phyloP scores from a whole-genome alignment of 92 coral and sea anemone genomes.

The Porites cylindrica region DNA sequence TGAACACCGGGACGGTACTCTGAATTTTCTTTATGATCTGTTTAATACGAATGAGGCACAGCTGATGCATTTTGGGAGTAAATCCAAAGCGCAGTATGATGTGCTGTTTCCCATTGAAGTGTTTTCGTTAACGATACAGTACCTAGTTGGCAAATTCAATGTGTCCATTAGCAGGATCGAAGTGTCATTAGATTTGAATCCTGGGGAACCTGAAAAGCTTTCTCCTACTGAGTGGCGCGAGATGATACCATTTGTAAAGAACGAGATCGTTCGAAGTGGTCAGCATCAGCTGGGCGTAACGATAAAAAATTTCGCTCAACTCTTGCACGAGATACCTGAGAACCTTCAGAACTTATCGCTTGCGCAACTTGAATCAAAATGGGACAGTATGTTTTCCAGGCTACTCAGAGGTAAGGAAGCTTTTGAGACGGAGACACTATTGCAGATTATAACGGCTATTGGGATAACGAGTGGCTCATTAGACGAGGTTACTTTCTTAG shows the following conservation, averaged over 20 bases:
- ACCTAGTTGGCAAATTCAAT: constrained; percentile 25
- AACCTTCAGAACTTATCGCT: constrained; percentile 44
- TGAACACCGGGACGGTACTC: constrained; percentile 13
- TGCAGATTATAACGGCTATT: constrained; percentile 12
- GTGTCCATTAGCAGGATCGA: constrained; percentile 27
- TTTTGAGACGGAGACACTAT: constrained; percentile 46
- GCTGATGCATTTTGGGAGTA: constrained; percentile 29
- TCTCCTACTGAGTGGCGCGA: constrained; percentile 85
- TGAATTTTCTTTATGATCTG: constrained; percentile 30
- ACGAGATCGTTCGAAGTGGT: constrained; percentile 66
- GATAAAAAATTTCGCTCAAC: constrained; percentile 30
- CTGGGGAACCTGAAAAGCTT: constrained; percentile 31
- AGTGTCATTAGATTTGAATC: neutral
- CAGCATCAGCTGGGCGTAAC: constrained; percentile 56
- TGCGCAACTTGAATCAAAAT: constrained; percentile 55
- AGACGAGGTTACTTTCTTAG: constrained; percentile 48
- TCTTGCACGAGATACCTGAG: constrained; percentile 35
- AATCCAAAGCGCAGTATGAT: constrained; percentile 18
- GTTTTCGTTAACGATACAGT: constrained; percentile 29
- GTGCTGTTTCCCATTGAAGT: neutral
- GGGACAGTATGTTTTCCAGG: constrained; percentile 64
- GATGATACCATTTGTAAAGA: constrained; percentile 59
- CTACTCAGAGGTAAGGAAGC: constrained; percentile 56
- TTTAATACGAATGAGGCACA: constrained; percentile 63
- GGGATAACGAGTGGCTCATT: constrained; percentile 22